Evolutionary conservation across 2,113 vertebrate genomes (phyloP), one percentile per base, ranked within the genome.

Genomic region (Myiopsitta monachus): DNA sequence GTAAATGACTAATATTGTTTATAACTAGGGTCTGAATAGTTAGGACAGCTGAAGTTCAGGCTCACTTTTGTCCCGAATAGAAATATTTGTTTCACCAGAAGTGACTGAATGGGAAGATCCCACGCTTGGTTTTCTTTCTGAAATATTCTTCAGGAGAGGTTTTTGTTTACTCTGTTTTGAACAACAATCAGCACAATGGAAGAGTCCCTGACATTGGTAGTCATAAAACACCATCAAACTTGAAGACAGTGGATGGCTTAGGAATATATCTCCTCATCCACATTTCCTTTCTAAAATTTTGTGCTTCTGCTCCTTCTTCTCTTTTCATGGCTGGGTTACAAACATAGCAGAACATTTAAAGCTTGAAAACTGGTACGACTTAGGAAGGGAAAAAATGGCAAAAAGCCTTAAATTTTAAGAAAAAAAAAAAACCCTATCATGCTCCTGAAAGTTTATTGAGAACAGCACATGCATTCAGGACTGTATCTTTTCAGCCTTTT

Each of bases 161-260:
- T 78, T 51, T 64, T 17, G 23, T 79, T 88, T n/a, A 18, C n/a
- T 59, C 14, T 57, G 13, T n/a, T 83, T 59, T 39, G 5, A 14
- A 7, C 11, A 59, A 18, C 9, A 49, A 27, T 5, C 11, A 67
- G 21, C 14, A 24, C 5, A 24, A 2, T 19, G 52, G 31, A 57
- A 47, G 18, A 10, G 8, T 28, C 27, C 10, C 39, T 3, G 5
- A 5, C 9, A 3, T 6, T 10, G 14, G 8, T 7, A 28, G 18
- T 6, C 73, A 66, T 26, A 18, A 41, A 70, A 66, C 1, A 2
- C 10, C 13, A 3, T 14, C 0, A n/a, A 31, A 23, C 15, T 83
- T 62, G 38, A 47, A 28, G 18, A 30, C 3, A 1, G 30, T 9
- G 61, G n/a, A 47, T 10, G 8, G 9, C 14, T 76, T 36, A 55